These are phyloP conservation scores for Parazoanthus darwini DNA, from an alignment of 92 coral and sea anemone species.

Conservation along the genomic window DNA sequence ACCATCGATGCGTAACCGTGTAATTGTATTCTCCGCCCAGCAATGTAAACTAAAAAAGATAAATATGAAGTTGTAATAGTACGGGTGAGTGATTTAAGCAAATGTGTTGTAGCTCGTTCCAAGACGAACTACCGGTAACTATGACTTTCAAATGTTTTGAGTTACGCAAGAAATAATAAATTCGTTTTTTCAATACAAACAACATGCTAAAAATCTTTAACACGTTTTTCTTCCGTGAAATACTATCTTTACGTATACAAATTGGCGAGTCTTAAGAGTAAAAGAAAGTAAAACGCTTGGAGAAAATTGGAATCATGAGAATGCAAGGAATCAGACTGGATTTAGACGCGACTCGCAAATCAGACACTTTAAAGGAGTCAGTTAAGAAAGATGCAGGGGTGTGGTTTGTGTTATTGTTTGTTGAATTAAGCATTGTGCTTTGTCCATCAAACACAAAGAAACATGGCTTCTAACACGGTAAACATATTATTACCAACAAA, in stretches of 20 bases:
- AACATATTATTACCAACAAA: constrained; percentile 53
- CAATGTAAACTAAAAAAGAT: constrained; percentile 35
- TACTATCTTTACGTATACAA: not conserved
- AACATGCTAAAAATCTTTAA: not conserved
- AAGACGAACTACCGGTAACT: not conserved
- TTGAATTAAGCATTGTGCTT: constrained; percentile 62
- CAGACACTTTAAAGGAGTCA: constrained; percentile 5
- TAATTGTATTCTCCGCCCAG: constrained; percentile 45
- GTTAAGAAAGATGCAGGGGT: constrained; percentile 53
- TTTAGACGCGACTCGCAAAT: not conserved
- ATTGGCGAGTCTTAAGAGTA: not conserved
- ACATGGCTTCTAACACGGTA: constrained; percentile 56
- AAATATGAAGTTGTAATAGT: constrained; percentile 4
- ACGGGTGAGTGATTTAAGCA: constrained; percentile 26
- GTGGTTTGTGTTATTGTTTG: constrained; percentile 58
- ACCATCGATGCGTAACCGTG: constrained; percentile 29
- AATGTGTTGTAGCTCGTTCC: constrained; percentile 10
- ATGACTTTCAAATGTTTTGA: not conserved
- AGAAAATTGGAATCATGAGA: not conserved
- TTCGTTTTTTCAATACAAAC: constrained; percentile 17
- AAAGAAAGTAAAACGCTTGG: not conserved
- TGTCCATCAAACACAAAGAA: constrained; percentile 62
- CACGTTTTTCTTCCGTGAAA: not conserved
- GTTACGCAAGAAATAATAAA: constrained; percentile 27
- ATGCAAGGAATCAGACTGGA: not conserved